Evolutionary conservation across 2,888 invertebrate genomes (phyloP), one percentile per base, ranked within the genome.

Genomic region (Boloria euphrosyne): DNA sequence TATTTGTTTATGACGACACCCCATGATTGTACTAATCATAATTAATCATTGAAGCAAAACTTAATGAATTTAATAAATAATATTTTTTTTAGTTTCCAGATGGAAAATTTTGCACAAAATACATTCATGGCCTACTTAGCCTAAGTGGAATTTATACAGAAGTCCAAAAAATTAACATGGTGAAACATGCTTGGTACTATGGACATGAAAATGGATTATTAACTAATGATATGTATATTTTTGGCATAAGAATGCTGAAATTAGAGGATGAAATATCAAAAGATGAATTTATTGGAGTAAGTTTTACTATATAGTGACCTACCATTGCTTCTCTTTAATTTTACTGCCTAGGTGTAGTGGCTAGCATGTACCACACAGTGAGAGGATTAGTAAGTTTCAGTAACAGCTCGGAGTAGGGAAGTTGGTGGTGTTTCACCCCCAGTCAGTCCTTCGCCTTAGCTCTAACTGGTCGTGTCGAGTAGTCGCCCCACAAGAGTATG

Each of bases 171-270:
- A 82, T 91, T 54, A 73, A 71, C 52, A 84, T 83, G 1, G 87
- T 92, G 4, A 89, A 89, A 76, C 81, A 82, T 22, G 90, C 89
- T 3, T 92, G 91, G 91, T 77, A 78, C 72, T 85, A 80, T 70
- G 89, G 89, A 0, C 85, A 87, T 69, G 84, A 86, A 49, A 83
- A 82, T 76, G 86, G 83, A 10, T 66, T 90, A 10, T 80, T 92
- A 2, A 78, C 80, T 3, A 83, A 85, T 75, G 85, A 90, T 3
- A 88, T 90, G 88, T 91, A 89, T 71, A 76, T 77, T 7, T 91
- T 92, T 80, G 92, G 92, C 1, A 80, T 92, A 55, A 77, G 86
- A 53, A 71, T 92, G 71, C 72, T 89, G 47, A 89, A 88, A 69
- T 61, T 85, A 7, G 84, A 90, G 73, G 81, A 84, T 60, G 80